A percentile compares a stretch with the other conserved stretches of the same genome.
Evolutionary conservation across 2,888 invertebrate species (phyloP).

Genomic region (Ceratothoa steindachneri): DNA sequence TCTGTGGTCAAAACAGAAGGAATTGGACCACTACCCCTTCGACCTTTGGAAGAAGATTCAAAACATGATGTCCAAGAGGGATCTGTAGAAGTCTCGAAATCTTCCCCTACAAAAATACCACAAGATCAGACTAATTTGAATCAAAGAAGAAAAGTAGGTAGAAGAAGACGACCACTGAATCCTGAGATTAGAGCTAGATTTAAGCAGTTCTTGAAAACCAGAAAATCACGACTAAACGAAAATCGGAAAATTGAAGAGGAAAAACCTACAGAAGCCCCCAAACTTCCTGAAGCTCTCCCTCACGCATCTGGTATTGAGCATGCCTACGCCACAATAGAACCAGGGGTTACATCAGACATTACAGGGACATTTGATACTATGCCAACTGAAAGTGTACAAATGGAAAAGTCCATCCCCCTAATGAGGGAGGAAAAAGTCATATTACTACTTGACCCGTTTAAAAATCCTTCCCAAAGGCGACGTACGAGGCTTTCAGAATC

Average conservation of each 20-base stretch:
- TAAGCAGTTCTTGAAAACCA: not conserved
- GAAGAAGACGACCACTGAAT: conserved; percentile 1
- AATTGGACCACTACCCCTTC: too few species aligned
- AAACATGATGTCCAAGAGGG: not conserved
- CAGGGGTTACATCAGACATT: not conserved
- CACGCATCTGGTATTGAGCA: not conserved
- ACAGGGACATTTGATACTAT: not conserved
- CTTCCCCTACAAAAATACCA: too few species aligned
- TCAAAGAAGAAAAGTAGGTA: not conserved
- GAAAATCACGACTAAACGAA: not conserved
- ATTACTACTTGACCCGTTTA: not conserved
- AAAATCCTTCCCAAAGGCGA: not conserved
- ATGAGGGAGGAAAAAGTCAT: not conserved
- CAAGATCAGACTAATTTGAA: not conserved
- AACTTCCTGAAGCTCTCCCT: not conserved
- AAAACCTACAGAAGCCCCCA: not conserved
- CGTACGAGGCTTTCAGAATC: not conserved
- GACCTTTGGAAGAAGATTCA: not conserved
- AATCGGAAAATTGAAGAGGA: not conserved
- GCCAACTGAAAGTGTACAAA: not conserved
- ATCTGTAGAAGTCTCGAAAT: not conserved
- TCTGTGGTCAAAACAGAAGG: not conserved
- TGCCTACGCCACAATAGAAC: not conserved
- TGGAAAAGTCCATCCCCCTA: not conserved
- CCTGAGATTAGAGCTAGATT: conserved; percentile 3